phyloP scores from a whole-genome alignment of 1,140 invertebrate species.

The Lineus longissimus region DNA sequence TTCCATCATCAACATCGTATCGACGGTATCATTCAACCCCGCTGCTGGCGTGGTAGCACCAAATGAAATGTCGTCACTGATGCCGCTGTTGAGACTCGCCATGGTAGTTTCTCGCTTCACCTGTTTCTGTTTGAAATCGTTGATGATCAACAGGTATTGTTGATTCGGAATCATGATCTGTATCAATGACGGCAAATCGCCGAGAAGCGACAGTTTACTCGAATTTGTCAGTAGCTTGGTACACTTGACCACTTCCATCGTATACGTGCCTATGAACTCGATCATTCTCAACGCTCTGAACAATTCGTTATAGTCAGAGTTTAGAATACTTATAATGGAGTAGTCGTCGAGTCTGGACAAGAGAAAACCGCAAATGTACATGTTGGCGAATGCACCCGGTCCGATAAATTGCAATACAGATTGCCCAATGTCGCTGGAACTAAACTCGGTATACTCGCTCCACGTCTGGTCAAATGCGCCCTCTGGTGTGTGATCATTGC shows the following conservation, averaged over 20 bases:
- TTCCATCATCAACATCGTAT: too few relatives aligned
- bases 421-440: background rate
- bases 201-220: background rate
- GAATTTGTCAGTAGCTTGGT: too few relatives aligned
- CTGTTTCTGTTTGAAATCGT: too few relatives aligned
- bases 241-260: background rate
- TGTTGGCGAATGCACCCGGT: background rate
- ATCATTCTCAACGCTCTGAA: background rate
- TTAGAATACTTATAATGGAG: background rate
- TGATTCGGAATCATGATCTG: background rate
- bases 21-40: too few relatives aligned
- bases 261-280: background rate
- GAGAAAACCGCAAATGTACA: background rate
- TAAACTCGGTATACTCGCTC: background rate
- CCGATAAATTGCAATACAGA: background rate
- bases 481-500: background rate
- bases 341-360: background rate
- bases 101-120: too few relatives aligned
- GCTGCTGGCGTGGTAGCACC: too few relatives aligned
- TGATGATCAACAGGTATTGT: background rate
- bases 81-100: background rate
- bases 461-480: background rate
- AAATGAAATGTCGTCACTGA: too few relatives aligned
- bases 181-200: background rate
- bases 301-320: background rate